Percentiles rank a stretch among this genome's conserved stretches.
These are phyloP conservation scores for Anorthoa munda DNA, from an alignment of 2,888 invertebrate species.

Conservation along the genomic window DNA sequence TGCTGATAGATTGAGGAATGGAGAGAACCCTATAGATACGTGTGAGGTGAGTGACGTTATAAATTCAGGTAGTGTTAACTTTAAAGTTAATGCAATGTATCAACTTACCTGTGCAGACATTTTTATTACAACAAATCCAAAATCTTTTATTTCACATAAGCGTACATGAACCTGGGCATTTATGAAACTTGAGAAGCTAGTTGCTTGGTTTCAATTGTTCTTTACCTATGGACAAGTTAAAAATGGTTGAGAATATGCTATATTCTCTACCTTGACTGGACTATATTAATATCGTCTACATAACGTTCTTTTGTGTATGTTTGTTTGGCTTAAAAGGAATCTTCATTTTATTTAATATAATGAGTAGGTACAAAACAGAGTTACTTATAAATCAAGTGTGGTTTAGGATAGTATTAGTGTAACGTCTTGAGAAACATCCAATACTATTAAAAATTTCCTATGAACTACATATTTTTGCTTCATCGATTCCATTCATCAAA, in stretches of 20 bases:
- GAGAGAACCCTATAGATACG: constrained; percentile 98
- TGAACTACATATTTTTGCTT: background rate
- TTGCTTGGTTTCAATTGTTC: too few relatives aligned
- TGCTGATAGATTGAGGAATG: constrained; percentile 97
- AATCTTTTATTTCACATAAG: too few relatives aligned
- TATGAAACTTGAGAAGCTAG: too few relatives aligned
- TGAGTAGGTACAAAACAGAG: too few relatives aligned
- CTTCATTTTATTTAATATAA: too few relatives aligned
- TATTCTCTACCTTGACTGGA: background rate
- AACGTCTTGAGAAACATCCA: background rate
- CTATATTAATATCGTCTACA: background rate
- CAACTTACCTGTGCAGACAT: too few relatives aligned
- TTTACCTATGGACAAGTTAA: too few relatives aligned
- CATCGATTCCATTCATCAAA: background rate
- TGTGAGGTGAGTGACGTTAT: constrained; percentile 94
- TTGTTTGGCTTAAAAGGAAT: too few relatives aligned
- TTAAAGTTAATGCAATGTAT: background rate
- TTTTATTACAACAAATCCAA: too few relatives aligned
- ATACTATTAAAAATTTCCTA: background rate
- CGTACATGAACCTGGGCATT: too few relatives aligned
- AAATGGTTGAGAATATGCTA: background rate
- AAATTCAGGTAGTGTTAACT: background rate
- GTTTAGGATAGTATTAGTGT: too few relatives aligned
- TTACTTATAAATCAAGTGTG: too few relatives aligned
- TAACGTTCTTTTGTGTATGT: background rate